Conservation (phyloP, 2,797 vertebrate genomes). For the Danio albolineatus region DNA sequence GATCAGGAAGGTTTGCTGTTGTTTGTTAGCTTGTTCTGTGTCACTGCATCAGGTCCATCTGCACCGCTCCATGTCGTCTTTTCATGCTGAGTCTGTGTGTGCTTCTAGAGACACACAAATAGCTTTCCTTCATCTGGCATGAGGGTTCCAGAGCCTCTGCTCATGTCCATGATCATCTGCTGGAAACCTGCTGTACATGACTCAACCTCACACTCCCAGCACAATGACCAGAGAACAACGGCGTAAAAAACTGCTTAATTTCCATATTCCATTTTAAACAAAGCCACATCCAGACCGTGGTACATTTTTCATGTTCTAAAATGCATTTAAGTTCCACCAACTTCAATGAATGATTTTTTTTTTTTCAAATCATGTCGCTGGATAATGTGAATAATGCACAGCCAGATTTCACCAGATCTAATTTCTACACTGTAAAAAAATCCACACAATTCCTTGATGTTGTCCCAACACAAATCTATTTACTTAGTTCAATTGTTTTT, state of each 20-base stretch:
- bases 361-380: too few species aligned
- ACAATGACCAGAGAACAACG: conserved; percentile 19
- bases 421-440: too few species aligned
- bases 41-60: conserved; percentile 32
- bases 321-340: too few species aligned
- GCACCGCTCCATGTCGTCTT: conserved; percentile 29
- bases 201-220: conserved; percentile 16
- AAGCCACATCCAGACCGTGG: too few species aligned
- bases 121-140: conserved; percentile 34
- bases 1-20: neutral
- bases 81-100: conserved; percentile 28
- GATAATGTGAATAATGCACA: too few species aligned
- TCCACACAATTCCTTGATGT: too few species aligned
- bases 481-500: too few species aligned
- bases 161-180: conserved; percentile 28
- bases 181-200: conserved; percentile 35
- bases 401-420: too few species aligned
- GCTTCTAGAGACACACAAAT: conserved; percentile 29
- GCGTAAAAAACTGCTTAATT: neutral
- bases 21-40: neutral
- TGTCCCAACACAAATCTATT: too few species aligned
- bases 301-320: too few species aligned
- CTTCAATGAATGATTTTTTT: too few species aligned
- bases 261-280: too few species aligned
- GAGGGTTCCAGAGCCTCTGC: conserved; percentile 40